Evolutionary conservation across 2,113 vertebrate species (phyloP).

Genomic region (Montifringilla adamsi): DNA sequence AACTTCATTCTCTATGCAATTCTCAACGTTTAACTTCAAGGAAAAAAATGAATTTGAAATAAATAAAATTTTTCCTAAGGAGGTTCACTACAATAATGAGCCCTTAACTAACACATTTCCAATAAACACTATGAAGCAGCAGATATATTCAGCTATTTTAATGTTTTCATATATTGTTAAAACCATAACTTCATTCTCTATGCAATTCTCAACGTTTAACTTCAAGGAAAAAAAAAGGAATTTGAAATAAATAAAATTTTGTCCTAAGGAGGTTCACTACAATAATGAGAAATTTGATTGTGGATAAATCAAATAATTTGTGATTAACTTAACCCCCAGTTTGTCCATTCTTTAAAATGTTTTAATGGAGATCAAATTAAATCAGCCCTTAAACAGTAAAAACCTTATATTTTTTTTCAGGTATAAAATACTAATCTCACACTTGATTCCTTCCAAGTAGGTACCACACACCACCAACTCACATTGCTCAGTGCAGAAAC

Average conservation of each 20-base stretch:
- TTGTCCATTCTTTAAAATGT: neutral
- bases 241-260: neutral
- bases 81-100: neutral
- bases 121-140: neutral
- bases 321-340: neutral
- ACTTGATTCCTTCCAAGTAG: neutral
- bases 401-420: neutral
- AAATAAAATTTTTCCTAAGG: neutral
- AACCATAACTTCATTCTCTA: neutral
- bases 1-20: neutral
- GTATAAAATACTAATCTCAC: neutral
- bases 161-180: neutral
- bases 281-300: neutral
- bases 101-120: neutral
- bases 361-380: neutral
- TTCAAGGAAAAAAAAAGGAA: neutral
- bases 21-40: neutral
- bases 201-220: neutral
- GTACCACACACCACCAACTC: neutral
- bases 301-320: neutral
- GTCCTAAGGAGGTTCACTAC: neutral
- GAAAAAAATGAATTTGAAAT: neutral
- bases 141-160: neutral
- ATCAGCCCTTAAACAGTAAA: neutral
- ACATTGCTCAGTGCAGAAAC: neutral